phyloP scores from a whole-genome alignment of 2,113 vertebrate species.

The Chloropsis cyanopogon region DNA sequence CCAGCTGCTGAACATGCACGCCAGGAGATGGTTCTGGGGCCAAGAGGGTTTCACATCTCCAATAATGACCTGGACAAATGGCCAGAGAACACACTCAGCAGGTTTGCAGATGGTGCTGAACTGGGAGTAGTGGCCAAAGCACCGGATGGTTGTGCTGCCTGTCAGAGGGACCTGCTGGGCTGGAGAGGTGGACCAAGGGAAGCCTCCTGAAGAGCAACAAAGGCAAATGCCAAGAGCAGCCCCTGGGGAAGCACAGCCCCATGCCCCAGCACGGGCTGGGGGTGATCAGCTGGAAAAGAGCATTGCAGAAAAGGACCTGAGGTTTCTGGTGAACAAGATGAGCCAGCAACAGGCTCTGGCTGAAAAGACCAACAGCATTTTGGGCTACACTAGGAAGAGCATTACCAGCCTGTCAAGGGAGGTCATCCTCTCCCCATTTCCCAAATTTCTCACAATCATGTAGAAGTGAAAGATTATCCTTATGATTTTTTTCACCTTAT shows the following conservation, averaged over 20 bases:
- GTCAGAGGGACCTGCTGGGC: not conserved
- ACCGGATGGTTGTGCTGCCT: fast-evolving
- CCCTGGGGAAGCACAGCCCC: not conserved
- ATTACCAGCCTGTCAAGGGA: not conserved
- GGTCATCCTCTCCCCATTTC: not conserved
- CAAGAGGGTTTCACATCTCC: not conserved
- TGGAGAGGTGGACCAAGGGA: not conserved
- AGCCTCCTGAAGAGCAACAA: not conserved
- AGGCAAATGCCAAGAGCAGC: not conserved
- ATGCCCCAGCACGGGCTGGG: not conserved
- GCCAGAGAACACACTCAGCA: not conserved
- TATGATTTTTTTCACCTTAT: not conserved
- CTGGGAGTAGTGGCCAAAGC: not conserved
- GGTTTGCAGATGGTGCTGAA: not conserved
- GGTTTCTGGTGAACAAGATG: not conserved
- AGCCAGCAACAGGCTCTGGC: not conserved
- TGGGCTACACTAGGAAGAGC: not conserved
- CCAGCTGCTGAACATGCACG: not conserved
- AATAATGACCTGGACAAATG: not conserved
- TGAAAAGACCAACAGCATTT: not conserved
- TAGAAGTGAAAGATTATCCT: not conserved
- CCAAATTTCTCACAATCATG: not conserved
- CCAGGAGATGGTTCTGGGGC: not conserved
- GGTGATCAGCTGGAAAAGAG: not conserved
- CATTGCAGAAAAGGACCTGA: not conserved